phyloP scores from a whole-genome alignment of 2,113 vertebrate genomes.

The Mus spicilegus region DNA sequence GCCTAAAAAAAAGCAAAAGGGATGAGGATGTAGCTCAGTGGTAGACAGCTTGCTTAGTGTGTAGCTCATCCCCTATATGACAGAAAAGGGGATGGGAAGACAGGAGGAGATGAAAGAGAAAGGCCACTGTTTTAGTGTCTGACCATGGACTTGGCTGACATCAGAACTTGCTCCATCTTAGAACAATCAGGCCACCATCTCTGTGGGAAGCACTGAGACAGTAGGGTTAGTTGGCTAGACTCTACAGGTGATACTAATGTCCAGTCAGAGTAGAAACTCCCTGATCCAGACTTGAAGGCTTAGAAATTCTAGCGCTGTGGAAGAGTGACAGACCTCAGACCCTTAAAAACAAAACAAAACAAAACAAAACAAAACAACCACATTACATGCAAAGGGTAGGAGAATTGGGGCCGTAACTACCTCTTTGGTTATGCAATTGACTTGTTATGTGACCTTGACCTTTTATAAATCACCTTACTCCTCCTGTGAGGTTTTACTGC shows the following conservation, averaged over 20 bases:
- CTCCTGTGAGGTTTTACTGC: constrained; percentile 4
- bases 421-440: background rate
- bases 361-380: background rate
- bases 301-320: background rate
- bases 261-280: background rate
- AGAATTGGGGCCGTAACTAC: background rate
- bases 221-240: background rate
- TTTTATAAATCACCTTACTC: background rate
- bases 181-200: background rate
- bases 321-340: background rate
- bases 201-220: background rate
- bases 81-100: background rate
- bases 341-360: no score
- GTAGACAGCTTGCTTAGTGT: background rate
- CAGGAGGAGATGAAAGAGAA: background rate
- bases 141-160: background rate
- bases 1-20: background rate
- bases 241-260: background rate
- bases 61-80: no score
- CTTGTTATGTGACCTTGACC: background rate
- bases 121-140: background rate
- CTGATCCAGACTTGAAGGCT: background rate
- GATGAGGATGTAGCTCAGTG: background rate
- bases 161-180: background rate
- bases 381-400: background rate